Percentiles rank a stretch among this genome's conserved stretches.
Evolutionary conservation across 2,113 vertebrate species (phyloP).

Genomic region (Prolemur simus): DNA sequence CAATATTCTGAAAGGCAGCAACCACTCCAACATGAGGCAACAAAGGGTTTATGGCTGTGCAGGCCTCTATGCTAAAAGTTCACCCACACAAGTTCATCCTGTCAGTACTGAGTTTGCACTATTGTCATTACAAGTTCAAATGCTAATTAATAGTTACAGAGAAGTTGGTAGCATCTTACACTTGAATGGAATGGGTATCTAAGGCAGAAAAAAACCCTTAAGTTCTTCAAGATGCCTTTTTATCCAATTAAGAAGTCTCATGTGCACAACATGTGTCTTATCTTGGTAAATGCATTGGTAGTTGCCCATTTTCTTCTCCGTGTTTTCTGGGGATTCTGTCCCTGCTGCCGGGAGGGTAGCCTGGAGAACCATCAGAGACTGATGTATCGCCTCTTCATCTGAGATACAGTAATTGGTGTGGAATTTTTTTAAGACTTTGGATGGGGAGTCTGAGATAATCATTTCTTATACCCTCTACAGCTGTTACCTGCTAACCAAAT

Average conservation of each 20-base stretch:
- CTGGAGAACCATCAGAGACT: neutral
- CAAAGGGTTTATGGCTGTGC: slow-evolving; percentile 60
- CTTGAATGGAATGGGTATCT: slow-evolving; percentile 81
- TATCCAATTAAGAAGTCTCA: neutral
- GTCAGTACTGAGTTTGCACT: neutral
- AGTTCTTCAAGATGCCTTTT: slow-evolving; percentile 71
- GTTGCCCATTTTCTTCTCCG: neutral
- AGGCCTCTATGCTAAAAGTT: neutral
- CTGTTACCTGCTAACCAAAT: neutral
- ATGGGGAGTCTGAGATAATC: neutral
- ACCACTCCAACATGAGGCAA: neutral
- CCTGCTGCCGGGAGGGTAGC: neutral
- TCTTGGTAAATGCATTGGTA: neutral
- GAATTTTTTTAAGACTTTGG: neutral
- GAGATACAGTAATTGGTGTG: neutral
- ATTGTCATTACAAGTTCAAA: slow-evolving; percentile 67
- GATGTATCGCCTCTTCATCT: neutral
- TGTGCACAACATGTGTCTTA: neutral
- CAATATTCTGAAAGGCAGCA: neutral
- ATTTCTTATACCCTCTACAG: neutral
- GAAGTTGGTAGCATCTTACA: slow-evolving; percentile 85
- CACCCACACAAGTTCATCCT: slow-evolving; percentile 44
- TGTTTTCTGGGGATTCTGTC: neutral
- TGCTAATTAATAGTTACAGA: slow-evolving; percentile 81
- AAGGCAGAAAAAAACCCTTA: slow-evolving; percentile 80